A percentile compares a stretch with the other conserved stretches of the same genome.
Conservation (phyloP, 2,888 invertebrate genomes). For the Thumatha senex region DNA sequence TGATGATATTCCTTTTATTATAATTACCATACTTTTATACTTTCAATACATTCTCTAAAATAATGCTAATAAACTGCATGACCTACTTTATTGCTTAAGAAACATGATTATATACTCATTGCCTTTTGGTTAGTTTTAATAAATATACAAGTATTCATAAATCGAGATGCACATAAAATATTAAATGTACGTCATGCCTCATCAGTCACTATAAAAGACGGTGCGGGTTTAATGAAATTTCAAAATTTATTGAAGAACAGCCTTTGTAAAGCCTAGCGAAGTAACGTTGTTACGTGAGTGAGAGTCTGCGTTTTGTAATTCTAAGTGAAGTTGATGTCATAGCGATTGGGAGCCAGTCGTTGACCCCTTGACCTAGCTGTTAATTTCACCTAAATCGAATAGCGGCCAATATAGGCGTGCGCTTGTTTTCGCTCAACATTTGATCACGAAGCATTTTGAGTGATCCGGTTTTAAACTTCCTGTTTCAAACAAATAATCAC, state of each 20-base stretch:
- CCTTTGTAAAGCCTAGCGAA: slow-evolving; percentile 43
- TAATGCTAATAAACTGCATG: too few species aligned
- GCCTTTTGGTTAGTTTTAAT: too few species aligned
- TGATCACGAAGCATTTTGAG: slow-evolving; percentile 19
- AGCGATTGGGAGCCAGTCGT: slow-evolving; percentile 73
- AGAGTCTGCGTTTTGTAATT: slow-evolving; percentile 72
- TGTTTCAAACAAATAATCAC: slow-evolving; percentile 20
- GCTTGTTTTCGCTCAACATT: slow-evolving; percentile 12
- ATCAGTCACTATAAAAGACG: slow-evolving; percentile 43
- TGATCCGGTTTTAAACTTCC: slow-evolving; percentile 21
- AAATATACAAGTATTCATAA: slow-evolving; percentile 29
- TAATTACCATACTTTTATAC: too few species aligned
- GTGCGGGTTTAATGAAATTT: slow-evolving; percentile 50
- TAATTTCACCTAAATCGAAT: slow-evolving; percentile 55
- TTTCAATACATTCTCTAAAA: too few species aligned
- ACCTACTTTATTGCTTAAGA: background rate
- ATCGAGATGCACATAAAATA: slow-evolving; percentile 40
- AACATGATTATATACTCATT: background rate
- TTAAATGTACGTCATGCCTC: slow-evolving; percentile 45
- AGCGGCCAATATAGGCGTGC: slow-evolving; percentile 43
- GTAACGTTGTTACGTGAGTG: slow-evolving; percentile 68
- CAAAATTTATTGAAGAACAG: slow-evolving; percentile 55
- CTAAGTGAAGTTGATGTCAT: slow-evolving; percentile 73
- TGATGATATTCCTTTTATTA: too few species aligned
- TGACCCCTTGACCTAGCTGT: slow-evolving; percentile 74